Evolutionary conservation across 2,113 vertebrate genomes (phyloP).

Genomic region (Pontoporia blainvillei): DNA sequence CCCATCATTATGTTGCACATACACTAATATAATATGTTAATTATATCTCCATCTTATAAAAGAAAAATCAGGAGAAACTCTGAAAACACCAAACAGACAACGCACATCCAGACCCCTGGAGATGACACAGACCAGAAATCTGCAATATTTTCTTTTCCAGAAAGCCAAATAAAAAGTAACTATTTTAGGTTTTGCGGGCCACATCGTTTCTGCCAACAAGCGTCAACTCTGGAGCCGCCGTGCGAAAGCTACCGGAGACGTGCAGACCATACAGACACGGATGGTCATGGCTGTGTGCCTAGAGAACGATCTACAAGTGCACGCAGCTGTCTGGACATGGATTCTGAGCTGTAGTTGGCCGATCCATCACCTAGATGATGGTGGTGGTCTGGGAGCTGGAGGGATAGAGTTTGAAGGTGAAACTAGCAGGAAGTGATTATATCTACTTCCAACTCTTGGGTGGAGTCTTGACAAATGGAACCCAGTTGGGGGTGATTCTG

Average conservation of each 20-base stretch:
- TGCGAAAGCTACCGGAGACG: fast-evolving
- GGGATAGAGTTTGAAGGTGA: background rate
- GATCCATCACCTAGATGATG: background rate
- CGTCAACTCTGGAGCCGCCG: fast-evolving
- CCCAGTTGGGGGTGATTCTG: background rate
- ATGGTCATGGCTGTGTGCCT: background rate
- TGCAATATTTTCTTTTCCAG: background rate
- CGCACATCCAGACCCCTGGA: fast-evolving
- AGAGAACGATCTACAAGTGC: background rate
- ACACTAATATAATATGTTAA: too few species aligned
- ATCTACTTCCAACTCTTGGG: background rate
- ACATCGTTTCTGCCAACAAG: too few species aligned
- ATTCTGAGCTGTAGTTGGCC: too few species aligned
- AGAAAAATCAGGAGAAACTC: too few species aligned
- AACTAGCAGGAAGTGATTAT: background rate
- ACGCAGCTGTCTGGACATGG: background rate
- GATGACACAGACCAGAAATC: background rate
- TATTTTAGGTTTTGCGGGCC: background rate
- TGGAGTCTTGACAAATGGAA: background rate
- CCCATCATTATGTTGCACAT: too few species aligned
- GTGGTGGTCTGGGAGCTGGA: background rate
- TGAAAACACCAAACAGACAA: too few species aligned
- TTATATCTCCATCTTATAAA: too few species aligned
- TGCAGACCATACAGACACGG: too few species aligned
- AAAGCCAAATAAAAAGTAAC: background rate